These are phyloP conservation scores for Tridacna crocea DNA, from an alignment of 2,888 invertebrate species.

Conservation along the genomic window DNA sequence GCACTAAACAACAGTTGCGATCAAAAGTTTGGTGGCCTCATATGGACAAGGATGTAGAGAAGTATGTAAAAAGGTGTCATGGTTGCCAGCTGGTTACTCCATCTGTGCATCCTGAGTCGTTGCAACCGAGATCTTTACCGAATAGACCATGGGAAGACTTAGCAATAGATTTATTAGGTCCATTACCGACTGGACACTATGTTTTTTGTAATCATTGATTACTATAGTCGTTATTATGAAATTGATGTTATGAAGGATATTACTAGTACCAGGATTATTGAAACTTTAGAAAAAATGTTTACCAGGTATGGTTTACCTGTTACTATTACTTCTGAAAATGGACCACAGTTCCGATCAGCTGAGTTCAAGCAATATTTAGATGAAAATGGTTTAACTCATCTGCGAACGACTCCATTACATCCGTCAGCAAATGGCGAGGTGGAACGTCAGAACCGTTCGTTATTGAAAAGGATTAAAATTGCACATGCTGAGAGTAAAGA, in stretches of 20 bases:
- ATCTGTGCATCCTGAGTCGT: constrained; percentile 39
- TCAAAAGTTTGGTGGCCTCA: constrained; percentile 32
- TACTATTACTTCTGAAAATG: constrained; percentile 39
- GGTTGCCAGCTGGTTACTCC: constrained; percentile 52
- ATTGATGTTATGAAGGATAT: constrained; percentile 20
- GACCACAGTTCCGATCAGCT: constrained; percentile 40
- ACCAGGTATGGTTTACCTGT: constrained; percentile 29
- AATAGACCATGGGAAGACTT: constrained; percentile 48
- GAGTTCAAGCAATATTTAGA: constrained; percentile 29
- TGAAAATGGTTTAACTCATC: constrained; percentile 40
- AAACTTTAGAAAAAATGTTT: constrained; percentile 18
- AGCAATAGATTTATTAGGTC: constrained; percentile 41
- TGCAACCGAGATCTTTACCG: constrained; percentile 41
- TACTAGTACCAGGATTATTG: constrained; percentile 16
- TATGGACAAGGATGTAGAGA: constrained; percentile 44
- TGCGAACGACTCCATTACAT: neutral
- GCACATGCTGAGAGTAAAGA: constrained; percentile 42
- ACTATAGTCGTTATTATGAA: constrained; percentile 30
- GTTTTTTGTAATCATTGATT: constrained; percentile 29
- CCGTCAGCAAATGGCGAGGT: constrained; percentile 42
- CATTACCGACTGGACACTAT: constrained; percentile 19
- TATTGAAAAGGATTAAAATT: constrained; percentile 61
- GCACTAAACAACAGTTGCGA: constrained; percentile 5
- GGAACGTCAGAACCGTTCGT: constrained; percentile 59
- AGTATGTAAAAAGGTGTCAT: constrained; percentile 47